Percentiles rank a stretch among this genome's conserved stretches.
These are phyloP conservation scores for Lissocephala sabroskyi DNA, from an alignment of 2,888 invertebrate genomes.

Conservation along the genomic window DNA sequence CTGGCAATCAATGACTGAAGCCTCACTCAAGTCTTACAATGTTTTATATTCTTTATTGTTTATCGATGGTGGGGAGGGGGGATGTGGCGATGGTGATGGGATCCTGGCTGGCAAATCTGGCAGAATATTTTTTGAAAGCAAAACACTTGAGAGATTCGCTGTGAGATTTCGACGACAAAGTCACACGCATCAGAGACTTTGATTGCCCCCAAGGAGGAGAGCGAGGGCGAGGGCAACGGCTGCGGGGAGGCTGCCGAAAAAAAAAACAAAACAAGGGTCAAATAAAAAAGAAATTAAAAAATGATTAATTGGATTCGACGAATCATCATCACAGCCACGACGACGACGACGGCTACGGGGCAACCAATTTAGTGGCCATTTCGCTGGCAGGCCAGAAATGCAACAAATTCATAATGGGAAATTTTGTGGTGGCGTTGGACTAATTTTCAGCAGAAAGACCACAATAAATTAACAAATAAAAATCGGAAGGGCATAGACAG, in stretches of 20 bases:
- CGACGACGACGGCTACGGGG: background rate
- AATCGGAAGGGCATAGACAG: slow-evolving; percentile 43
- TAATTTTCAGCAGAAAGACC: slow-evolving; percentile 58
- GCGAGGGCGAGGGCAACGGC: too few species aligned
- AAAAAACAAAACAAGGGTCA: background rate
- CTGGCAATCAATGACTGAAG: too few species aligned
- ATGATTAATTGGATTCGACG: slow-evolving; percentile 44
- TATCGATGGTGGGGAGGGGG: too few species aligned
- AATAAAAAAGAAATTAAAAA: slow-evolving; percentile 17
- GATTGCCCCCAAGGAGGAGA: too few species aligned
- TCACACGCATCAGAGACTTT: slow-evolving; percentile 15
- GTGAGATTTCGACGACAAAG: slow-evolving; percentile 25
- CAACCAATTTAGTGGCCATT: slow-evolving; percentile 9
- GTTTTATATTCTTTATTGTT: too few species aligned
- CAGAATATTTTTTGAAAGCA: too few species aligned
- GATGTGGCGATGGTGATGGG: too few species aligned
- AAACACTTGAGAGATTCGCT: too few species aligned
- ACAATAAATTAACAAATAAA: slow-evolving; percentile 64
- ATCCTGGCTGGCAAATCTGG: too few species aligned
- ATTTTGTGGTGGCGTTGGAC: slow-evolving; percentile 48
- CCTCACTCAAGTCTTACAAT: too few species aligned
- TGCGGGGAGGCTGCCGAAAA: background rate
- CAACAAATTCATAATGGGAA: slow-evolving; percentile 54
- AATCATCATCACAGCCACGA: slow-evolving; percentile 29
- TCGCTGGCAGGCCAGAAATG: slow-evolving; percentile 27